Conservation (phyloP, 1,140 invertebrate species). For the Sycobia sp. region DNA sequence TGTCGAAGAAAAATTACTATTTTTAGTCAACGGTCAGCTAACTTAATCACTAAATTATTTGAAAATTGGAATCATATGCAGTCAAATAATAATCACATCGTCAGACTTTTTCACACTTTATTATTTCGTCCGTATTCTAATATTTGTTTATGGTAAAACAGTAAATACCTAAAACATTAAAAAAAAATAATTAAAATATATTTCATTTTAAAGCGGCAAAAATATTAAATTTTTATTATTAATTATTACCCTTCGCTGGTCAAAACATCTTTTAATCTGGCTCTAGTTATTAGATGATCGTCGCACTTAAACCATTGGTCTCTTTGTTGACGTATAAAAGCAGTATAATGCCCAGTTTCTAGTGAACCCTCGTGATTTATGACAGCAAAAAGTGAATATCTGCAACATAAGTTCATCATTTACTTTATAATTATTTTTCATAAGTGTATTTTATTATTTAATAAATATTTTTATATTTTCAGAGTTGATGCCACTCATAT, state of each 20-base stretch:
- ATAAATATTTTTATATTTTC: no score
- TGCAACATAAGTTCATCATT: constrained; percentile 67
- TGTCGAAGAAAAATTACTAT: constrained; percentile 12
- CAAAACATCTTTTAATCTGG: constrained; percentile 86
- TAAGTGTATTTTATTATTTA: no score
- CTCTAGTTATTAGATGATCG: constrained; percentile 90
- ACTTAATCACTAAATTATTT: constrained; percentile 29
- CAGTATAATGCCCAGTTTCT: constrained; percentile 94
- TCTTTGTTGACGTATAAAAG: constrained; percentile 88
- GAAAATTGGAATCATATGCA: constrained; percentile 29
- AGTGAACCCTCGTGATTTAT: constrained; percentile 94
- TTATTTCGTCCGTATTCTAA: constrained; percentile 74
- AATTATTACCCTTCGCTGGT: constrained; percentile 86
- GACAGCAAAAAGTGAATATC: constrained; percentile 94
- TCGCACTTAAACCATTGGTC: constrained; percentile 97
- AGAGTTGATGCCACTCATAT: no score
- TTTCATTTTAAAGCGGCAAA: neutral
- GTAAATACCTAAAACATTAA: constrained; percentile 73
- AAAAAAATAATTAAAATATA: constrained; percentile 27
- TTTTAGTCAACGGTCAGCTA: constrained; percentile 23
- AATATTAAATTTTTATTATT: neutral
- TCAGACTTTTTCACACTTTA: constrained; percentile 49
- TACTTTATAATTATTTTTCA: no score
- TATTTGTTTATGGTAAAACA: constrained; percentile 93
- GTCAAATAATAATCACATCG: constrained; percentile 41